A percentile compares a stretch with the other conserved stretches of the same genome.
These are phyloP conservation scores for Oplegnathus fasciatus DNA, from an alignment of 2,113 vertebrate species.

Conservation along the genomic window DNA sequence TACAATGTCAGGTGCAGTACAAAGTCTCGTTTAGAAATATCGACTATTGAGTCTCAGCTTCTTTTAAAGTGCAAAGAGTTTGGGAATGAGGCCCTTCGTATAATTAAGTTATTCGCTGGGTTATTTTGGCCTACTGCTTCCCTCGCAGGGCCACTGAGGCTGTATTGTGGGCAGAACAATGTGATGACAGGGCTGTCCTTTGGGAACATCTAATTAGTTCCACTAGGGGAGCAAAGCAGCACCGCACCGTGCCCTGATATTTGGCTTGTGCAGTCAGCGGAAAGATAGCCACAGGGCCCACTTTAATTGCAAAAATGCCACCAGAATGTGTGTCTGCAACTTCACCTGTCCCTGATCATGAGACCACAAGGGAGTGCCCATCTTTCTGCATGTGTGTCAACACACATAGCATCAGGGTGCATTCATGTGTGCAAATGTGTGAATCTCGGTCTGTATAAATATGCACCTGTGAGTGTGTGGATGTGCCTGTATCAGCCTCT, in stretches of 20 bases:
- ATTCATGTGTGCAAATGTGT: slow-evolving; percentile 56
- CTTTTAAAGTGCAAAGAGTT: slow-evolving; percentile 35
- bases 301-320: slow-evolving; percentile 85
- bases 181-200: slow-evolving; percentile 83
- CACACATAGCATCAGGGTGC: slow-evolving; percentile 35
- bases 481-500: slow-evolving; percentile 14
- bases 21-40: slow-evolving; percentile 19
- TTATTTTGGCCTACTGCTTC: slow-evolving; percentile 70
- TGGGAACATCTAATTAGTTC: slow-evolving; percentile 85
- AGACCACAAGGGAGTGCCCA: slow-evolving; percentile 62
- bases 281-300: slow-evolving; percentile 80
- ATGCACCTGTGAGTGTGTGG: slow-evolving; percentile 45
- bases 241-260: slow-evolving; percentile 79
- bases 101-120: slow-evolving; percentile 62
- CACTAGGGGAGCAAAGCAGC: slow-evolving; percentile 81
- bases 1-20: not conserved
- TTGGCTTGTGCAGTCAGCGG: slow-evolving; percentile 80
- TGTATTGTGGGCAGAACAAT: slow-evolving; percentile 81
- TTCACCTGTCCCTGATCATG: slow-evolving; percentile 76
- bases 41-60: not conserved
- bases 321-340: slow-evolving; percentile 74
- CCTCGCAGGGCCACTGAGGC: slow-evolving; percentile 66
- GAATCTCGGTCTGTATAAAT: slow-evolving; percentile 44
- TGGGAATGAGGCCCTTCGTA: slow-evolving; percentile 48
- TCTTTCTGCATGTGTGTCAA: slow-evolving; percentile 48